Percentiles rank a stretch among this genome's conserved stretches.
Conservation (phyloP, 2,113 vertebrate species). For the Clinocottus analis region DNA sequence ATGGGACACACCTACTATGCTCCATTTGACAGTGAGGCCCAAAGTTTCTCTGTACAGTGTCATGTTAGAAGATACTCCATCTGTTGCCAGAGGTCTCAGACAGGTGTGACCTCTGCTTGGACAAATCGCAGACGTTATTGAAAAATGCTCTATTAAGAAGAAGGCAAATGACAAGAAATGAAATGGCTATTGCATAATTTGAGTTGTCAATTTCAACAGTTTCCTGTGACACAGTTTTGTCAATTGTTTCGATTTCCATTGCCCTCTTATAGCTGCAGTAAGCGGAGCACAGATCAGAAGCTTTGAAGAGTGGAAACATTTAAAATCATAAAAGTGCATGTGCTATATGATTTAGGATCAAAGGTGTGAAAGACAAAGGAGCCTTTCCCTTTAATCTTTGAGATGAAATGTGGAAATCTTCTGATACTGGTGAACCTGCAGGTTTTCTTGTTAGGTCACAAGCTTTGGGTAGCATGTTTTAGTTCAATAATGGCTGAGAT, state of each 20-base stretch:
- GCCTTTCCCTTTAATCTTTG: constrained; percentile 7
- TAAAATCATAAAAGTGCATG: constrained; percentile 1
- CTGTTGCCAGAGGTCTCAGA: constrained; percentile 19
- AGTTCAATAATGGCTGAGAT: neutral
- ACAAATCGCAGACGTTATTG: constrained; percentile 55
- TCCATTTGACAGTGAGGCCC: constrained; percentile 27
- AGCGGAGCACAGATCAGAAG: neutral
- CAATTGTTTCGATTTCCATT: neutral
- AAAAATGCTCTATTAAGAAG: constrained; percentile 38
- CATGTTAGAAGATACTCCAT: constrained; percentile 8
- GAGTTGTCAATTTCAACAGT: neutral
- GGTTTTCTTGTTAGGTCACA: neutral
- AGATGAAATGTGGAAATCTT: constrained; percentile 24
- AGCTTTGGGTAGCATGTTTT: neutral
- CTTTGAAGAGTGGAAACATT: neutral
- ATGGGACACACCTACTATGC: neutral
- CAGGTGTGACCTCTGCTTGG: constrained; percentile 31
- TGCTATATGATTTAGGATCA: neutral
- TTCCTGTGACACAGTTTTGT: too few species aligned
- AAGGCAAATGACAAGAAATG: neutral
- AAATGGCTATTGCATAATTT: neutral
- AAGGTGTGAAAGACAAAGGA: neutral
- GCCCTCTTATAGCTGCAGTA: neutral
- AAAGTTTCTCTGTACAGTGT: constrained; percentile 52
- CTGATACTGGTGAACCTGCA: neutral